phyloP scores from a whole-genome alignment of 1,140 invertebrate species.

The Drosophila saltans region DNA sequence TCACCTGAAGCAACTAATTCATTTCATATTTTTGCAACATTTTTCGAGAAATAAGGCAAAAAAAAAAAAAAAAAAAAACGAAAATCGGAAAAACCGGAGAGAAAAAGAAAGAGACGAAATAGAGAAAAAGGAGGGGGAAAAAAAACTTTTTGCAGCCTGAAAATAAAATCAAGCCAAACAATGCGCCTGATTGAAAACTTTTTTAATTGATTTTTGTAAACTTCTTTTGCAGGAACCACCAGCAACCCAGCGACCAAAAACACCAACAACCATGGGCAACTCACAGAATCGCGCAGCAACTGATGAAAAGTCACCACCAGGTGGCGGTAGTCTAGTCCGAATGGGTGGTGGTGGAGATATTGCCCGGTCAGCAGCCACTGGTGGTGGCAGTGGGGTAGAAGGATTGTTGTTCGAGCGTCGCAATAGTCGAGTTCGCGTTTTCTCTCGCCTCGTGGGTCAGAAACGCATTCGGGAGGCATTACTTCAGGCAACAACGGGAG shows the following conservation, averaged over 20 bases:
- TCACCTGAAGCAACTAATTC: constrained; percentile 67
- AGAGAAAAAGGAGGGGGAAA: neutral
- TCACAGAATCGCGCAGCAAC: constrained; percentile 52
- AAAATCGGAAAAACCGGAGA: constrained; percentile 20
- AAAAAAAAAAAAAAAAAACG: constrained; percentile 16
- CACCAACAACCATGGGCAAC: constrained; percentile 58
- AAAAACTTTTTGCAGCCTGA: constrained; percentile 50
- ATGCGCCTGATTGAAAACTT: constrained; percentile 81
- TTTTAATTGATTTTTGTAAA: constrained; percentile 82
- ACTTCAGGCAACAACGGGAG: constrained; percentile 38
- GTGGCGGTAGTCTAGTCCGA: constrained; percentile 47
- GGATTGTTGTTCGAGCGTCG: constrained; percentile 40
- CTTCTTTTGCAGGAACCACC: constrained; percentile 49
- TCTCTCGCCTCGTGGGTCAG: constrained; percentile 67
- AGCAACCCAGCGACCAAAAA: constrained; percentile 6
- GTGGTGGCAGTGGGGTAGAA: constrained; percentile 18
- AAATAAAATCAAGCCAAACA: constrained; percentile 59
- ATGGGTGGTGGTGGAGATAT: constrained; percentile 27
- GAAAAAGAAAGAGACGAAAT: neutral
- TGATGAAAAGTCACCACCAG: constrained; percentile 55
- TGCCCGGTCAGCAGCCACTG: neutral
- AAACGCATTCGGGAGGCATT: constrained; percentile 63
- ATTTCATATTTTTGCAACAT: constrained; percentile 79
- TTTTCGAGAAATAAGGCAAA: constrained; percentile 37
- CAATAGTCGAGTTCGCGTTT: constrained; percentile 54